Conservation (phyloP, 35 echinoderm and acorn worm genomes). For the Ophioderma brevispina region DNA sequence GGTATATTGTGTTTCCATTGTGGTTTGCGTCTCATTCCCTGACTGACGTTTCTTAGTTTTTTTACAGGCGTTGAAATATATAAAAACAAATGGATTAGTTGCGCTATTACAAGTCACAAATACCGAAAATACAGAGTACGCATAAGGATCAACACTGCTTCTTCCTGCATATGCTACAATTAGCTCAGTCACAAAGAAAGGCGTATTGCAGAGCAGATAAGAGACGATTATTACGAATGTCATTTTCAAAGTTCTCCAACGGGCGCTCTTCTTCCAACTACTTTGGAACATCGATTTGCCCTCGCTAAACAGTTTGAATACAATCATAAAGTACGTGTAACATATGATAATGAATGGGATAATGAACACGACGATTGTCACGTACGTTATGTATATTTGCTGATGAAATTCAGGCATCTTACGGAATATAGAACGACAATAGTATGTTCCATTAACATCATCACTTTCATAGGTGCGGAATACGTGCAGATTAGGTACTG, state of each 20-base stretch:
- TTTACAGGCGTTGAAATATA: constrained; percentile 79
- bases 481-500: constrained; percentile 73
- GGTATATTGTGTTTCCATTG: not conserved
- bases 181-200: constrained; percentile 77
- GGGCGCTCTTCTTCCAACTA: constrained; percentile 71
- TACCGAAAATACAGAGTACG: constrained; percentile 75
- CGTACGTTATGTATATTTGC: constrained; percentile 65
- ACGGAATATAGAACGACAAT: constrained; percentile 60
- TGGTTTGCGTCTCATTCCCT: constrained; percentile 11
- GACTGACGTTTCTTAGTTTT: constrained; percentile 32
- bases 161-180: constrained; percentile 25
- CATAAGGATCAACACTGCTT: constrained; percentile 28
- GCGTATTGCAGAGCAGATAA: constrained; percentile 81
- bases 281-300: constrained; percentile 72
- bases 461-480: constrained; percentile 25
- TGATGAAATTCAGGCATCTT: constrained; percentile 28
- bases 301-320: constrained; percentile 61
- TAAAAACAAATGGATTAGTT: constrained; percentile 83
- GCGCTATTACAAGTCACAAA: constrained; percentile 85
- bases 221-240: constrained; percentile 88
- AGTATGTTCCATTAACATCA: not conserved
- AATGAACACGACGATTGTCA: constrained; percentile 61
- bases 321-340: constrained; percentile 69
- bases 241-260: constrained; percentile 93
- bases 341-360: constrained; percentile 78